These are phyloP conservation scores for Liodrosophila aerea DNA, from an alignment of 2,888 invertebrate genomes.

Conservation along the genomic window DNA sequence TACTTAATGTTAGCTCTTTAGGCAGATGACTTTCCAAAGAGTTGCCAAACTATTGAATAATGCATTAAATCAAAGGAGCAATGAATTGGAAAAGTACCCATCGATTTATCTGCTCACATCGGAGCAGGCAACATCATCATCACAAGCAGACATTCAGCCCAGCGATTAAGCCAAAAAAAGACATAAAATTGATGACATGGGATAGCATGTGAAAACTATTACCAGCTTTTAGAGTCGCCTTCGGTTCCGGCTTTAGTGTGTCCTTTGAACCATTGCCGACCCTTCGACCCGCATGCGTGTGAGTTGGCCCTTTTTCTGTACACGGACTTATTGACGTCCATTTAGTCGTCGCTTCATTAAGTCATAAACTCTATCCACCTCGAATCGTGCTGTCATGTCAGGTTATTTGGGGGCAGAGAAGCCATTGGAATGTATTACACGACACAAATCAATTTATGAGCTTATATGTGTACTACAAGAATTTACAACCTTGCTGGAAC, in stretches of 20 bases:
- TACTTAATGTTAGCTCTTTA: too few species aligned
- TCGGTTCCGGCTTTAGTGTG: conserved; percentile 12
- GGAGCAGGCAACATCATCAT: conserved; percentile 4
- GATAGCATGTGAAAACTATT: conserved; percentile 53
- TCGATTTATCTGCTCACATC: conserved; percentile 38
- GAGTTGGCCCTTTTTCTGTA: conserved; percentile 25
- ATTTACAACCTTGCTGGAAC: conserved; percentile 13
- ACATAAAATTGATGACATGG: conserved; percentile 14
- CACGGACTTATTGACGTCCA: conserved; percentile 45
- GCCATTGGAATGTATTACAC: conserved; percentile 18
- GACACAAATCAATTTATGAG: conserved; percentile 21
- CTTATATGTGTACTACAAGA: conserved; percentile 23
- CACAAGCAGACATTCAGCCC: background rate
- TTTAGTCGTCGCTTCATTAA: conserved; percentile 68
- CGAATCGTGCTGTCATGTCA: conserved; percentile 40
- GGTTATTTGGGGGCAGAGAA: conserved; percentile 22
- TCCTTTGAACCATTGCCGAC: conserved; percentile 7
- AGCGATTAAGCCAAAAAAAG: conserved; percentile 14
- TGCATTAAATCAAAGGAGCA: conserved; percentile 36
- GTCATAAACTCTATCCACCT: conserved; percentile 51
- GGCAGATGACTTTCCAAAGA: conserved; percentile 5
- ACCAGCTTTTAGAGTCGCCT: conserved; percentile 39
- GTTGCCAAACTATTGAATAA: conserved; percentile 35
- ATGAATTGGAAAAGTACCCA: conserved; percentile 62
- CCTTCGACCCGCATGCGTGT: conserved; percentile 11